phyloP scores from a whole-genome alignment of 2,113 vertebrate genomes.

The Psilopsiagon aurifrons region DNA sequence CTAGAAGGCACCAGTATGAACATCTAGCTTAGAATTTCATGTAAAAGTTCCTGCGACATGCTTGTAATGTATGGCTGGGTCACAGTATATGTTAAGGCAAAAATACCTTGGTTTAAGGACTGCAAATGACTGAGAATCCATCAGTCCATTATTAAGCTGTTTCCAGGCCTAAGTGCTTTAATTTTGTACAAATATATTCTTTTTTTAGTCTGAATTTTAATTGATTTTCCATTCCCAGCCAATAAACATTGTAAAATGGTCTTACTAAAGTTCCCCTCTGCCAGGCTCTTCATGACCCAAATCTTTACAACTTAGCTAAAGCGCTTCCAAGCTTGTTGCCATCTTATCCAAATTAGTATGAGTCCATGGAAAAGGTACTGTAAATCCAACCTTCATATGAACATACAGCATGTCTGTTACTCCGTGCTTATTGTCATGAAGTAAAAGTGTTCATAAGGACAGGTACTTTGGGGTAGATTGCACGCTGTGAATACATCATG shows the following conservation, averaged over 20 bases:
- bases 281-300: neutral
- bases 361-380: neutral
- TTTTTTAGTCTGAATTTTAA: conserved; percentile 7
- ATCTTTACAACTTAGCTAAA: neutral
- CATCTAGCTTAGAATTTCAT: neutral
- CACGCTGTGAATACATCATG: neutral
- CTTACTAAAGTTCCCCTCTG: neutral
- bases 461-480: neutral
- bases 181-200: neutral
- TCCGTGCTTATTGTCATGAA: neutral
- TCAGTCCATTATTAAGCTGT: neutral
- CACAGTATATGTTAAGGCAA: neutral
- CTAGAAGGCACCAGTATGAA: neutral
- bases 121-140: neutral
- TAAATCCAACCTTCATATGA: neutral
- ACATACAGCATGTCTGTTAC: neutral
- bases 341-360: neutral
- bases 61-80: neutral
- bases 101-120: neutral
- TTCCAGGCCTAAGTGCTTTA: neutral
- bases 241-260: neutral
- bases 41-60: neutral
- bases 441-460: neutral
- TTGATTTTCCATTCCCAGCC: neutral
- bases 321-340: neutral